These are phyloP conservation scores for Gymnocheta viridis DNA, from an alignment of 2,888 invertebrate species.

Conservation along the genomic window DNA sequence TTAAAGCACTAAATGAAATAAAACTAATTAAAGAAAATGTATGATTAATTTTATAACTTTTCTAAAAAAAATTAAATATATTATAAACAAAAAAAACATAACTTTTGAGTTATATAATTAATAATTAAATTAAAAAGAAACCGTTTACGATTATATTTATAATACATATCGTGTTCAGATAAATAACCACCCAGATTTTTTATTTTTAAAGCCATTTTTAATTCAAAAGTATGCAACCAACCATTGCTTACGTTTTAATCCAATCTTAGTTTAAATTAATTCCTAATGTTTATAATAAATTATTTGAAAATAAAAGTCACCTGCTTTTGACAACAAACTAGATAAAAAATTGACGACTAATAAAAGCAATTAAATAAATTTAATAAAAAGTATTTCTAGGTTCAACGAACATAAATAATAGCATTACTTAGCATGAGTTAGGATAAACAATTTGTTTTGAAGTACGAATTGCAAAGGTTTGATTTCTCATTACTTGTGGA, in stretches of 20 bases:
- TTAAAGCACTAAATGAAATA: too few relatives aligned
- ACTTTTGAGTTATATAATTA: neutral
- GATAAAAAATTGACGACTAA: conserved; percentile 66
- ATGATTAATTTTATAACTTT: too few relatives aligned
- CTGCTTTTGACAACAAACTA: conserved; percentile 63
- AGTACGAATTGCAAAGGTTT: too few relatives aligned
- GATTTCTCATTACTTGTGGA: too few relatives aligned
- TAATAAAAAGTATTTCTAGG: conserved; percentile 17
- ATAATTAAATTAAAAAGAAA: neutral
- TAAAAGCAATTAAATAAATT: conserved; percentile 31
- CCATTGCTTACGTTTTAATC: neutral
- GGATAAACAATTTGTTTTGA: neutral
- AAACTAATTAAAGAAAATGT: too few relatives aligned
- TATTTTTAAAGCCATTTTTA: neutral
- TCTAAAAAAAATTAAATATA: neutral
- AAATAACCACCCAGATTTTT: conserved; percentile 5
- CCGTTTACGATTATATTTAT: neutral
- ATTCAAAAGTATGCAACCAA: neutral
- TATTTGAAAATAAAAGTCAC: conserved; percentile 49
- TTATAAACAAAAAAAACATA: neutral
- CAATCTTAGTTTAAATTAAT: conserved; percentile 28
- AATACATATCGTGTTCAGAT: neutral
- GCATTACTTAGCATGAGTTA: neutral
- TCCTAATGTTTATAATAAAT: conserved; percentile 36
- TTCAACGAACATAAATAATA: neutral